phyloP scores from a whole-genome alignment of 2,797 vertebrate species.

The Tinamus major region DNA sequence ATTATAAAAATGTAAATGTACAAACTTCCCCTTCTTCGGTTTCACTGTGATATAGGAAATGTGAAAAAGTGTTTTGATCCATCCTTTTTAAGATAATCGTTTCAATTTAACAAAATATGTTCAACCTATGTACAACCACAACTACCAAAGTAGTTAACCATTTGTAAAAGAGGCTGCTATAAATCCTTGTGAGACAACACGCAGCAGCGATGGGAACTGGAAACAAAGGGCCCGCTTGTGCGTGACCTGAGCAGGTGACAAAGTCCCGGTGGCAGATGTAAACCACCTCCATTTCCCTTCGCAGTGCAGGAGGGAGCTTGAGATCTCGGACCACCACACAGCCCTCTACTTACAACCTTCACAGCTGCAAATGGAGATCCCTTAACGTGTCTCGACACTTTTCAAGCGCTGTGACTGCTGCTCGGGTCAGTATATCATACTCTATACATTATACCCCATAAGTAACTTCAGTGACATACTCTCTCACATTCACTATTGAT shows the following conservation, averaged over 20 bases:
- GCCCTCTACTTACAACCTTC: neutral
- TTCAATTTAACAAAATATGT: constrained; percentile 20
- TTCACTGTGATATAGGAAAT: constrained; percentile 26
- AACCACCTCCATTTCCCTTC: neutral
- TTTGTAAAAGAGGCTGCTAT: constrained; percentile 37
- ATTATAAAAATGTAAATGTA: constrained; percentile 56
- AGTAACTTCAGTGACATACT: neutral
- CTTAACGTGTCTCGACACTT: neutral
- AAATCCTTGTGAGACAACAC: constrained; percentile 20
- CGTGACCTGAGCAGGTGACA: neutral
- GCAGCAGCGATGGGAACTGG: neutral
- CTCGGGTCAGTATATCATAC: constrained; percentile 30
- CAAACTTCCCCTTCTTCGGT: neutral
- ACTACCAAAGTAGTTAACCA: constrained; percentile 10
- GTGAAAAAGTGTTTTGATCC: constrained; percentile 14
- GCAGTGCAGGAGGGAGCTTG: neutral
- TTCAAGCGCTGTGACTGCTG: neutral
- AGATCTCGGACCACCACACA: neutral
- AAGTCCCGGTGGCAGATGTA: neutral
- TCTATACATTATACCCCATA: constrained; percentile 39
- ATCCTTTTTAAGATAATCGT: constrained; percentile 50
- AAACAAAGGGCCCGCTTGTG: neutral
- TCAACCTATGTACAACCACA: constrained; percentile 52
- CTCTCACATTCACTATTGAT: constrained; percentile 4
- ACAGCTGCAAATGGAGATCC: neutral